These are phyloP conservation scores for Maniola hyperantus DNA, from an alignment of 2,888 invertebrate genomes.

Conservation along the genomic window DNA sequence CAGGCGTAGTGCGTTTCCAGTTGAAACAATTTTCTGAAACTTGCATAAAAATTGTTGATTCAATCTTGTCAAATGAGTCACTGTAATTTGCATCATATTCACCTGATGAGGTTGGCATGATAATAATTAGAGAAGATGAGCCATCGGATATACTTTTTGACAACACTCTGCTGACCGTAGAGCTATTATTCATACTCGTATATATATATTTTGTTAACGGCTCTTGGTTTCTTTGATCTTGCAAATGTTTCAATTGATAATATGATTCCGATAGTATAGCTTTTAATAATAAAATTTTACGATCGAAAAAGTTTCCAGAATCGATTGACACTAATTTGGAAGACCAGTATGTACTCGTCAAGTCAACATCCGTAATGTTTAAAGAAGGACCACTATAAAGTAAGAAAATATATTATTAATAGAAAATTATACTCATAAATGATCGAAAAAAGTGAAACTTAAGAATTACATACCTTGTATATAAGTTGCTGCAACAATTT, in stretches of 20 bases:
- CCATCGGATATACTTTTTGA: slow-evolving; percentile 22
- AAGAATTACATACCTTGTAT: neutral
- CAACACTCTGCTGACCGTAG: neutral
- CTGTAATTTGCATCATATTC: slow-evolving; percentile 28
- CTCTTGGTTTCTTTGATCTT: neutral
- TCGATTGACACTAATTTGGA: neutral
- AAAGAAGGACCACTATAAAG: slow-evolving; percentile 3
- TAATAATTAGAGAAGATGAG: slow-evolving; percentile 52
- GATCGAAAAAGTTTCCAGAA: slow-evolving; percentile 1
- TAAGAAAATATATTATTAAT: neutral
- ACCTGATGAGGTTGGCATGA: slow-evolving; percentile 50
- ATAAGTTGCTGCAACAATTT: neutral
- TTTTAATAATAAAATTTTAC: slow-evolving; percentile 1
- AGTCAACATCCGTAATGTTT: neutral
- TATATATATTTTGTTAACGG: neutral
- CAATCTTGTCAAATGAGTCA: neutral
- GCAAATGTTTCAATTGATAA: neutral
- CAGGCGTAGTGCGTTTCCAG: slow-evolving; percentile 36
- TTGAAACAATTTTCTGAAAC: slow-evolving; percentile 44
- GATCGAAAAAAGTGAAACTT: too few species aligned
- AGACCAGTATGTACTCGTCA: neutral
- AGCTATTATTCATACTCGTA: neutral
- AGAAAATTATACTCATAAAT: too few species aligned
- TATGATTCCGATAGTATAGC: neutral
- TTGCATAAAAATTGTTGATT: slow-evolving; percentile 50